A percentile compares a stretch with the other conserved stretches of the same genome.
Evolutionary conservation across 2,113 vertebrate genomes (phyloP).

Genomic region (Fulmarus glacialis): DNA sequence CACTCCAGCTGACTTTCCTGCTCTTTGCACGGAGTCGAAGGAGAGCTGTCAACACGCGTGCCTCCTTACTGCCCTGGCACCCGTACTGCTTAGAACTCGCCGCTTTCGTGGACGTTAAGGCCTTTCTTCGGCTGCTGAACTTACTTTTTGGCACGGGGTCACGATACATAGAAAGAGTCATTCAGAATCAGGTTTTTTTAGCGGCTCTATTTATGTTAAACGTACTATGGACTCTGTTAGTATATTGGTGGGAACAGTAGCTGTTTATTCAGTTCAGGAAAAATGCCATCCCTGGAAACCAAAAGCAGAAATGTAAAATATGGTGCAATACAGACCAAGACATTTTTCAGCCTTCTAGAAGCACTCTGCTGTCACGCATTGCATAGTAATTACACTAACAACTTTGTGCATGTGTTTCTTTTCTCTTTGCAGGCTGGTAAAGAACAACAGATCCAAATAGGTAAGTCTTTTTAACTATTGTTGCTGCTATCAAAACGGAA

Average conservation of each 20-base stretch:
- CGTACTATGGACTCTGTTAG: neutral
- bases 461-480: constrained; percentile 53
- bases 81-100: neutral
- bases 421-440: constrained; percentile 67
- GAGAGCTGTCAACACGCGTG: neutral
- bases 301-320: neutral
- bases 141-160: neutral
- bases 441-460: constrained; percentile 70
- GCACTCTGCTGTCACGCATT: neutral
- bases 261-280: neutral
- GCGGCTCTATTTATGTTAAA: neutral
- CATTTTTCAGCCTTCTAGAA: neutral
- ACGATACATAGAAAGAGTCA: neutral
- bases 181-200: neutral
- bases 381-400: constrained; percentile 36
- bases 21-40: neutral
- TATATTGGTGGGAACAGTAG: neutral
- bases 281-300: neutral
- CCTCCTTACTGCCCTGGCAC: neutral
- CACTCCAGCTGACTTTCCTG: neutral
- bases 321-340: neutral
- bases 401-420: constrained; percentile 52
- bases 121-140: neutral
- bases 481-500: neutral
- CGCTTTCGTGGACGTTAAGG: neutral